These are phyloP conservation scores for Eurypyga helias DNA, from an alignment of 2,113 vertebrate genomes.

Conservation along the genomic window DNA sequence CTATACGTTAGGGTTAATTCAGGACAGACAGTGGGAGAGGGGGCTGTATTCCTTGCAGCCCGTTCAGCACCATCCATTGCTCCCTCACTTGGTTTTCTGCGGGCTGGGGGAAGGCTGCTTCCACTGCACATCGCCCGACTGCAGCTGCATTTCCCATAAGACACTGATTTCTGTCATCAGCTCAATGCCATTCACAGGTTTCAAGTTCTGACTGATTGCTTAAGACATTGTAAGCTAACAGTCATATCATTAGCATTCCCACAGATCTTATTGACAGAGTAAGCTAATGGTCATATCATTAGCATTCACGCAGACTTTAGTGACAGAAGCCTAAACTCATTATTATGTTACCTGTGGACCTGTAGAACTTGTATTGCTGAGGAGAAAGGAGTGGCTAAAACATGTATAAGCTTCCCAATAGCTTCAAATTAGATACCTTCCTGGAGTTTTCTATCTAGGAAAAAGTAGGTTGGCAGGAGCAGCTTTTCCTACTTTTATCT, in stretches of 20 bases:
- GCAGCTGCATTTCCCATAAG: not conserved
- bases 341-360: not conserved
- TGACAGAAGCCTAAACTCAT: not conserved
- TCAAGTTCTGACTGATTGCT: not conserved
- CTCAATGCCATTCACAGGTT: not conserved
- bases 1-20: not conserved
- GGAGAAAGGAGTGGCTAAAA: not conserved
- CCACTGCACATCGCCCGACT: not conserved
- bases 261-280: not conserved
- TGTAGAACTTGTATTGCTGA: not conserved
- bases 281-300: not conserved
- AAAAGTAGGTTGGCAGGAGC: not conserved
- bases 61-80: not conserved
- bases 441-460: not conserved
- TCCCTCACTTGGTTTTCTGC: not conserved
- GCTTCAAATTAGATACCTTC: not conserved
- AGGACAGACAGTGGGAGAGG: rapidly evolving
- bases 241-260: not conserved
- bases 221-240: not conserved
- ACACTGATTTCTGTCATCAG: not conserved
- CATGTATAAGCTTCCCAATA: not conserved
- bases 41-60: not conserved
- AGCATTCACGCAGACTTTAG: not conserved
- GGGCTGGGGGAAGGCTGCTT: not conserved
- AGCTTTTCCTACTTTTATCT: not conserved